Conservation (phyloP, 2,113 vertebrate genomes). For the Pagrus major region DNA sequence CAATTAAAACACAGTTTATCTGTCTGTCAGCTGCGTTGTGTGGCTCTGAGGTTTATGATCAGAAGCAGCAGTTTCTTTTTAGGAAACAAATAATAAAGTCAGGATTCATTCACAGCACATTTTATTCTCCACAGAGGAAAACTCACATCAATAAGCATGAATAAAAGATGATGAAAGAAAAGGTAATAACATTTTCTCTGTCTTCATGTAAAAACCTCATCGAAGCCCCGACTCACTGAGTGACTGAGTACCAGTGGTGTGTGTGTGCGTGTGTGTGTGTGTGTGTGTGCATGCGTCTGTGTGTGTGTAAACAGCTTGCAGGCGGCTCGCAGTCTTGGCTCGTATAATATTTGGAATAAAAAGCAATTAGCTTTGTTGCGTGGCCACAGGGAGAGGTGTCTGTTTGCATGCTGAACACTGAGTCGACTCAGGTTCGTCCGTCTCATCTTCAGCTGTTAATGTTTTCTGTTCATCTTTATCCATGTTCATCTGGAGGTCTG, state of each 20-base stretch:
- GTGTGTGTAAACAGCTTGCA: too few relatives aligned
- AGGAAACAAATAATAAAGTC: too few relatives aligned
- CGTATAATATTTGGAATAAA: conserved; percentile 35
- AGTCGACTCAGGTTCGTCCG: background rate
- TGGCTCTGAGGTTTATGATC: too few relatives aligned
- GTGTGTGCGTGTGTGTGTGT: too few relatives aligned
- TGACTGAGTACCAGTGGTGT: too few relatives aligned
- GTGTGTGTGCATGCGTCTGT: conserved; percentile 2
- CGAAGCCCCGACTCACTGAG: too few relatives aligned
- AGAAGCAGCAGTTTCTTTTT: too few relatives aligned
- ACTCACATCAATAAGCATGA: background rate
- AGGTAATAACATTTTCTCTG: background rate
- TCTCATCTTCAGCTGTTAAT: background rate
- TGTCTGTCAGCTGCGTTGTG: too few relatives aligned
- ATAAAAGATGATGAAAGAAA: background rate
- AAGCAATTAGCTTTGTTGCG: conserved; percentile 32
- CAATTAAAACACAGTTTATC: too few relatives aligned
- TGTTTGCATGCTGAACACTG: background rate
- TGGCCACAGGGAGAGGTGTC: conserved; percentile 1
- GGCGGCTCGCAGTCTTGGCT: conserved; percentile 9
- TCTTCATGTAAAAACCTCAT: conserved; percentile 1
- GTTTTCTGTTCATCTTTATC: too few relatives aligned
- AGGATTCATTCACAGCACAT: background rate
- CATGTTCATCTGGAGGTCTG: background rate
- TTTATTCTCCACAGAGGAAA: background rate